Evolutionary conservation across 1,140 invertebrate species (phyloP).

Genomic region (Rhagoletis zephyria): DNA sequence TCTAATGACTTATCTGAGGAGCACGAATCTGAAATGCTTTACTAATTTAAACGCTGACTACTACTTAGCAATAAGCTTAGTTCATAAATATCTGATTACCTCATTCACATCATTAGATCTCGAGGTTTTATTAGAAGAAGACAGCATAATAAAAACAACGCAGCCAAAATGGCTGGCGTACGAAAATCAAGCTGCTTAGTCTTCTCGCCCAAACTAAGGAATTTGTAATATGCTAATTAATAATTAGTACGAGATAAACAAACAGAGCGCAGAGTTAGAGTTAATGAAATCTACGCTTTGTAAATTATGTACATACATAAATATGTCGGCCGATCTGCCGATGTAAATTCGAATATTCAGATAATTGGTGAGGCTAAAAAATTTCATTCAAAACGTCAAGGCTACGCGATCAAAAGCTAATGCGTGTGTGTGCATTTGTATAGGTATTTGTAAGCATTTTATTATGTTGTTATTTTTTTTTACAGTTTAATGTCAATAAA

Average conservation of each 20-base stretch:
- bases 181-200: too few species aligned
- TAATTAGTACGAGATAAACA: not conserved
- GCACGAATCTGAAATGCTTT: too few species aligned
- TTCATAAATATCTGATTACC: not conserved
- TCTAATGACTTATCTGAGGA: too few species aligned
- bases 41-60: too few species aligned
- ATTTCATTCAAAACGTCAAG: too few species aligned
- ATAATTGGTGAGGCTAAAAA: too few species aligned
- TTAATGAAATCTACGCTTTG: not conserved
- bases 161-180: too few species aligned
- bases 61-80: not conserved
- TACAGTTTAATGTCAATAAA: too few species aligned
- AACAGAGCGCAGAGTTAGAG: not conserved
- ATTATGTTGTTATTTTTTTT: not conserved
- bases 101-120: not conserved
- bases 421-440: too few species aligned
- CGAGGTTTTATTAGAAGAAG: too few species aligned
- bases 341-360: not conserved
- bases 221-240: slow-evolving; percentile 22
- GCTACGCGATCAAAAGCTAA: too few species aligned
- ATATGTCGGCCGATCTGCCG: not conserved
- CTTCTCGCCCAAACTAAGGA: not conserved
- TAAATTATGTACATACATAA: not conserved
- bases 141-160: too few species aligned
- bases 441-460: not conserved